Evolutionary conservation across 2,113 vertebrate genomes (phyloP).

Genomic region (Clarias gariepinus): DNA sequence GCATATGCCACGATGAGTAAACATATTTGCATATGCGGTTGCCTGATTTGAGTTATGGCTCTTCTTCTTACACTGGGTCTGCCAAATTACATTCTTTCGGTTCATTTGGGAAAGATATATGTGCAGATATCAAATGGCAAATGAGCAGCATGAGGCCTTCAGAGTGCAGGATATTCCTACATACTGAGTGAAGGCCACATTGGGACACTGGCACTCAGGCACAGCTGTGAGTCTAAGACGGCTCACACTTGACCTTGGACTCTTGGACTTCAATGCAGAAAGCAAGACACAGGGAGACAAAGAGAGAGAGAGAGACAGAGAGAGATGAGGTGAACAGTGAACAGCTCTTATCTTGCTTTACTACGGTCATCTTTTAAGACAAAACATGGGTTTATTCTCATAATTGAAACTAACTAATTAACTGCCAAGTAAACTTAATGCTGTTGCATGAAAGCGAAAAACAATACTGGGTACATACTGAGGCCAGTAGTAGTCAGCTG

Average conservation of each 20-base stretch:
- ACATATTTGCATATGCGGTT: slow-evolving; percentile 74
- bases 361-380: not conserved
- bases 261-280: slow-evolving; percentile 62
- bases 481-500: slow-evolving; percentile 20
- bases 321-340: not conserved
- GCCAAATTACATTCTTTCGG: slow-evolving; percentile 64
- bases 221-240: slow-evolving; percentile 62
- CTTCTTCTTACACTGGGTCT: slow-evolving; percentile 58
- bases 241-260: slow-evolving; percentile 67
- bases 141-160: slow-evolving; percentile 37
- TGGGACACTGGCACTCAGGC: slow-evolving; percentile 50
- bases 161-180: slow-evolving; percentile 59
- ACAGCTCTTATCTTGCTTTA: not conserved
- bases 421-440: not conserved
- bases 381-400: not conserved
- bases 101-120: slow-evolving; percentile 71
- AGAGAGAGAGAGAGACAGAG: slow-evolving; percentile 50
- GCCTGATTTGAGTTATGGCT: slow-evolving; percentile 67
- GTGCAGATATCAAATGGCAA: slow-evolving; percentile 71
- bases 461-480: not conserved
- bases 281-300: slow-evolving; percentile 1
- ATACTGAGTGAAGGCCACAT: slow-evolving; percentile 56
- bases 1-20: slow-evolving; percentile 65
- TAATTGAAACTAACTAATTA: not conserved
- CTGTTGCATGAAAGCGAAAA: not conserved